Percentiles rank a stretch among this genome's conserved stretches.
Evolutionary conservation across 1,140 invertebrate genomes (phyloP).

Genomic region (Radopholus similis): DNA sequence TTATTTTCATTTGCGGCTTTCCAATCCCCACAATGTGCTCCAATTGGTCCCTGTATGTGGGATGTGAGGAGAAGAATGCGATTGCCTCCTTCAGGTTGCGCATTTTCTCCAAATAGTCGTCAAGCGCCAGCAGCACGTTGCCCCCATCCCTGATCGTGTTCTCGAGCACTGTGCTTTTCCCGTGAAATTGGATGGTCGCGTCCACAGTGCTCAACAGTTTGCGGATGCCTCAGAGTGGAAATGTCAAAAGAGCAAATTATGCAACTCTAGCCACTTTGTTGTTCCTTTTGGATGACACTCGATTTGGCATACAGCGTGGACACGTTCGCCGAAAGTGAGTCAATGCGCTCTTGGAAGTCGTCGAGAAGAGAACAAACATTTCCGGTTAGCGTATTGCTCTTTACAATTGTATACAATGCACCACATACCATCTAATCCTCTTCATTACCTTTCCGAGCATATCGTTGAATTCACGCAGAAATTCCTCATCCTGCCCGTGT

Average conservation of each 20-base stretch:
- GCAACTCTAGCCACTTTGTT: constrained; percentile 48
- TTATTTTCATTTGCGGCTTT: not conserved
- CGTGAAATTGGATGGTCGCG: constrained; percentile 60
- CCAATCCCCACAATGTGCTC: constrained; percentile 51
- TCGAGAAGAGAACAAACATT: constrained; percentile 44
- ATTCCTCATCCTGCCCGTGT: too few relatives aligned
- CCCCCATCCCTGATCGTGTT: constrained; percentile 40
- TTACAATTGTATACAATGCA: too few relatives aligned
- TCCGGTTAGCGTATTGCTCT: too few relatives aligned
- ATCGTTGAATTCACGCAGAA: too few relatives aligned
- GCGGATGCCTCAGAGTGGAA: constrained; percentile 50
- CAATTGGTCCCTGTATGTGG: constrained; percentile 46
- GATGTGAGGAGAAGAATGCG: constrained; percentile 50
- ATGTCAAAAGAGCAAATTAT: constrained; percentile 5
- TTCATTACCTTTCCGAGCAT: too few relatives aligned
- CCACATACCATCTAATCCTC: too few relatives aligned
- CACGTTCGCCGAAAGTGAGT: constrained; percentile 43
- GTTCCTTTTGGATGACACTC: constrained; percentile 48
- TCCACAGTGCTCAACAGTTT: constrained; percentile 57
- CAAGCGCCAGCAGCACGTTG: constrained; percentile 40
- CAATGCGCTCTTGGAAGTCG: constrained; percentile 43
- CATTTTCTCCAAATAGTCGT: constrained; percentile 57
- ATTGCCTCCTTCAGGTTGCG: constrained; percentile 54
- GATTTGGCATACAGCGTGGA: constrained; percentile 51
- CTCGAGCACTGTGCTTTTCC: constrained; percentile 53